These are phyloP conservation scores for Pristionchus fissidentatus DNA, from an alignment of 2,888 invertebrate species.

Conservation along the genomic window DNA sequence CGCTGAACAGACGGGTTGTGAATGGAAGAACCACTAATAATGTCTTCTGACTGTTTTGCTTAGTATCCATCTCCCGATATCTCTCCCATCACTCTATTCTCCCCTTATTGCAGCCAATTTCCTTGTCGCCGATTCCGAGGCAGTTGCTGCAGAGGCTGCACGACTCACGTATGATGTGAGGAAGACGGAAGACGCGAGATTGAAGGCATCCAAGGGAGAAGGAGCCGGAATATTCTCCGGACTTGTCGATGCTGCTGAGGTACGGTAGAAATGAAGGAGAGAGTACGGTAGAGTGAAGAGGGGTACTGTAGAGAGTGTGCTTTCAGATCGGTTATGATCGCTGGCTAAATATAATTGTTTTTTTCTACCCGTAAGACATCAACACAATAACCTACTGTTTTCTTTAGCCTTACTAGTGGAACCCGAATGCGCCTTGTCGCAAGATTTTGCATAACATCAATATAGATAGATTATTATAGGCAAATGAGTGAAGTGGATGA, in stretches of 20 bases:
- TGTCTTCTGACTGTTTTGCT: too few species aligned
- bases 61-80: constrained; percentile 85
- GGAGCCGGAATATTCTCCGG: constrained; percentile 58
- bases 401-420: too few species aligned
- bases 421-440: too few species aligned
- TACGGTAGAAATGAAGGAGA: constrained; percentile 28
- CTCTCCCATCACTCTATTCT: not conserved
- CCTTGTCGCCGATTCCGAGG: constrained; percentile 87
- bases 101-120: constrained; percentile 81
- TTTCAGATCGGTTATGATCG: not conserved
- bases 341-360: not conserved
- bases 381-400: not conserved
- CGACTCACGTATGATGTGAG: constrained; percentile 84
- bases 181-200: constrained; percentile 30
- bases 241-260: constrained; percentile 66
- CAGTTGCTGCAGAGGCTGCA: constrained; percentile 86
- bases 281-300: not conserved
- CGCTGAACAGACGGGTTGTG: not conserved
- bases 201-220: constrained; percentile 49
- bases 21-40: not conserved
- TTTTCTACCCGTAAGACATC: not conserved
- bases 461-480: not conserved
- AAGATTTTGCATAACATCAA: too few species aligned
- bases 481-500: constrained; percentile 80
- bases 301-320: not conserved